Base-by-base conservation (phyloP, 2,888 invertebrate species). In the Antheraea assamensis region DNA sequence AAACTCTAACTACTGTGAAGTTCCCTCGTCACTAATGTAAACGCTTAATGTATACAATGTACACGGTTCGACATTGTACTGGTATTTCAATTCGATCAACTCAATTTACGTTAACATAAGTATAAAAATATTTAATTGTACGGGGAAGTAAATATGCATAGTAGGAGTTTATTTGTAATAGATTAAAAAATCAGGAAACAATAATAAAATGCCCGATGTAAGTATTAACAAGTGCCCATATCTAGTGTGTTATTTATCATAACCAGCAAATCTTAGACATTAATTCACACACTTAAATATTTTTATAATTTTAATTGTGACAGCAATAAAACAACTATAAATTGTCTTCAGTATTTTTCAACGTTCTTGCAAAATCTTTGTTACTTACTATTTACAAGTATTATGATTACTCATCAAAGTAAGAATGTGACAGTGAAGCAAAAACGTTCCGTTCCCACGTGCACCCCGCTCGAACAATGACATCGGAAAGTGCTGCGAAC, bases 401-500 rank as follows among this genome's bases (percentile, higher is more conserved):
- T 30, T 30, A 7, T 64, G 61, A 64, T 64, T 30, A 68, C 31
- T n/a, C 31, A 68, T 68, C 8, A 68, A 31, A 68, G 21, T 19
- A n/a, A 80, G 78, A 77, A 73, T 76, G 74, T 78, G 76, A 77
- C 75, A 80, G 35, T 75, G 75, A 78, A 85, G 85, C 80, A 88
- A 89, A 88, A 87, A 88, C 82, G 78, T 76, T 77, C 76, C 74
- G 79, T 88, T 89, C 88, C 83, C 89, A 91, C 86, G 85, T 85
- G 84, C 78, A 77, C 78, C 35, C 83, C 78, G 77, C 24, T 27
- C 27, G 83, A 85, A 92, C 92, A 92, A 92, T 91, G 85, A 84
- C 84, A 82, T 87, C 91, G 88, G 91, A 92, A 91, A 92, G 91
- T 90, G 88, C 88, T 87, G 92, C 87, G 91, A 90, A 90, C 84